These are phyloP conservation scores for Bilobella aurantiaca DNA, from an alignment of 1,140 invertebrate species.

Conservation along the genomic window DNA sequence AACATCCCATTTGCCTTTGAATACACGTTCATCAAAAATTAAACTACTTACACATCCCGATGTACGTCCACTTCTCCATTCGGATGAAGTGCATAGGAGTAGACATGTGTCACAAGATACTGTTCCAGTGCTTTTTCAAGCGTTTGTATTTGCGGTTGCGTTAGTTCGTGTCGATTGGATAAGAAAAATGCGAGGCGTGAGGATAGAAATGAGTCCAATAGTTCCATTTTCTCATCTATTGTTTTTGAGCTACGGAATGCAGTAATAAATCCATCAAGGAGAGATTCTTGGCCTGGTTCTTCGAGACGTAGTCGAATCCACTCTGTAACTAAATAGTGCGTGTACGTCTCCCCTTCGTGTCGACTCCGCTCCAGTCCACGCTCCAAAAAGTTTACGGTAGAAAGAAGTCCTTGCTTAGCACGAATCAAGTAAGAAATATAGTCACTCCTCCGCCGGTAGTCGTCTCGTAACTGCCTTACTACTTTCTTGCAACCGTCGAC, in stretches of 20 bases:
- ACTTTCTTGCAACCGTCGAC: conserved; percentile 62
- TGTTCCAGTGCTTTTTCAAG: conserved; percentile 64
- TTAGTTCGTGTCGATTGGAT: conserved; percentile 46
- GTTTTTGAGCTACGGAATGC: conserved; percentile 64
- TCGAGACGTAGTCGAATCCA: conserved; percentile 71
- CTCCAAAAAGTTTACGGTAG: conserved; percentile 66
- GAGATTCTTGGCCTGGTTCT: conserved; percentile 35
- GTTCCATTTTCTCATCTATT: conserved; percentile 70
- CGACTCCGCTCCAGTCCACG: conserved; percentile 40
- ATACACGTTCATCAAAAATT: background rate
- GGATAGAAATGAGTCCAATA: conserved; percentile 43
- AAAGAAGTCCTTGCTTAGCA: conserved; percentile 68
- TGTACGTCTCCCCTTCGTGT: conserved; percentile 48
- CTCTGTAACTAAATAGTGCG: conserved; percentile 64
- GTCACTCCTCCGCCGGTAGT: conserved; percentile 63
- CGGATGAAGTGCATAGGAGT: conserved; percentile 85
- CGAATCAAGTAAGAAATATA: conserved; percentile 77
- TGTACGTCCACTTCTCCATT: conserved; percentile 92
- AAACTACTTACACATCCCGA: conserved; percentile 65
- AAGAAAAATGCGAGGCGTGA: conserved; percentile 21
- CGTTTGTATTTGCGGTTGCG: conserved; percentile 54
- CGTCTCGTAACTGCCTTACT: conserved; percentile 64
- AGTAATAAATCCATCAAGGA: conserved; percentile 50
- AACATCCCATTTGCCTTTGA: background rate
- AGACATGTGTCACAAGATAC: conserved; percentile 75